Base-by-base conservation (phyloP, 1,140 invertebrate species). In the Drosophila orena region DNA sequence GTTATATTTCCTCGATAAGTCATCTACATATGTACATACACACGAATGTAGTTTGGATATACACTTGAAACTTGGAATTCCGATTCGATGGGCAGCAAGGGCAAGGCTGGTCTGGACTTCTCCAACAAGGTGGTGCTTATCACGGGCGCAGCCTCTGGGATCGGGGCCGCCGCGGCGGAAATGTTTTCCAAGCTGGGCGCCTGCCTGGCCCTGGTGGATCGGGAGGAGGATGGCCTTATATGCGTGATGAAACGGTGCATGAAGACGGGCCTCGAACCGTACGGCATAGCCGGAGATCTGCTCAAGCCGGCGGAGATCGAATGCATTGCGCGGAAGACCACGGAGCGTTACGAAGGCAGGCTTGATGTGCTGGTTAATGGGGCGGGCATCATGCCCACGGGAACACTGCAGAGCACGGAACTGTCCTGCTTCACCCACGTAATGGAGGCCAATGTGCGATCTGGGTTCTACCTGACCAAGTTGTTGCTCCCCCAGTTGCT, bases 91-190 rank as follows among this genome's bases (percentile, higher is more conserved):
- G 64, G 30, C 37, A 53, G 27, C 60, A 68, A 65, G 37, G 59
- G 46, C 46, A 68, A 53, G 38, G 30, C 12, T 14, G 46, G 37
- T 44, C 14, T 68, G 20, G 60, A 68, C 90, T 96, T 96, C 74
- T 71, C 92, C n/a, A 94, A 94, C 42, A 96, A 96, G 94, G 95
- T 96, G 20, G 93, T 96, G 2, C 79, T 96, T 22, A 94, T 96
- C 66, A 96, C 96, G 3, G 97, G 97, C 53, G 97, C 97, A 0
- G 97, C 96, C 92, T 97, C 97, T 22, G 97, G 97, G 4, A 98
- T 98, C 68, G 97, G 97, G 30, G 95, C 95, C 47, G 96, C 95
- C 4, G 96, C 96, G 15, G 97, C 97, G 1, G 91, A 97, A 35
- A 93, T 96, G 65, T 94, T 98, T 55, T 95, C 97, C 7, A 94